Evolutionary conservation across 1,140 invertebrate species (phyloP).

Genomic region (Drosophila fuyamai): DNA sequence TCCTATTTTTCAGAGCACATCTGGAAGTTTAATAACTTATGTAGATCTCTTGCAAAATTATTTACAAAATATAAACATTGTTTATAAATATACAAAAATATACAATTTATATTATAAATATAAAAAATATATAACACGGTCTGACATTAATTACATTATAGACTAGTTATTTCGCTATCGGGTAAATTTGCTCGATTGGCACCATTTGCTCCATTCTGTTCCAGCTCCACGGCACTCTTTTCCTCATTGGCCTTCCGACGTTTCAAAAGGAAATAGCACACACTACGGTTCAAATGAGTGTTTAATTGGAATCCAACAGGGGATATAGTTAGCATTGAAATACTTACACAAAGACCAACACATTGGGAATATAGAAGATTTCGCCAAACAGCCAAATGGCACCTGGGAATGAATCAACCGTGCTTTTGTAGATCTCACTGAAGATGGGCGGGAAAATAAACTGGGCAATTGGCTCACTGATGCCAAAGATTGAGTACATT

Average conservation of each 20-base stretch:
- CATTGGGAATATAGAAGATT: slow-evolving; percentile 79
- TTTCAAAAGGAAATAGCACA: slow-evolving; percentile 67
- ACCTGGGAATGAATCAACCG: slow-evolving; percentile 75
- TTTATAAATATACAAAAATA: slow-evolving; percentile 29
- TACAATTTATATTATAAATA: slow-evolving; percentile 42
- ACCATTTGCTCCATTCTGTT: slow-evolving; percentile 49
- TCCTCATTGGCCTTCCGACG: slow-evolving; percentile 52
- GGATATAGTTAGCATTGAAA: not conserved
- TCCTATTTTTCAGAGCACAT: no score
- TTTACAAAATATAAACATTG: slow-evolving; percentile 2
- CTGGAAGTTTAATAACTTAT: not conserved
- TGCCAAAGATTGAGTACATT: slow-evolving; percentile 83
- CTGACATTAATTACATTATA: slow-evolving; percentile 44
- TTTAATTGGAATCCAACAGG: not conserved
- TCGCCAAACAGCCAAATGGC: slow-evolving; percentile 80
- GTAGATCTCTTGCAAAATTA: not conserved
- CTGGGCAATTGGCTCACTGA: slow-evolving; percentile 75
- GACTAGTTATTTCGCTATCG: slow-evolving; percentile 80
- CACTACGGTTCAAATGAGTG: slow-evolving; percentile 20
- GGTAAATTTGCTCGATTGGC: slow-evolving; percentile 39
- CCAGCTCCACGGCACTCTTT: slow-evolving; percentile 50
- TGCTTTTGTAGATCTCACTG: slow-evolving; percentile 69
- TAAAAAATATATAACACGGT: slow-evolving; percentile 28
- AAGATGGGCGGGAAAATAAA: slow-evolving; percentile 81
- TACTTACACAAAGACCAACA: slow-evolving; percentile 82